phyloP scores from a whole-genome alignment of 2,113 vertebrate species.

The Upupa epops region DNA sequence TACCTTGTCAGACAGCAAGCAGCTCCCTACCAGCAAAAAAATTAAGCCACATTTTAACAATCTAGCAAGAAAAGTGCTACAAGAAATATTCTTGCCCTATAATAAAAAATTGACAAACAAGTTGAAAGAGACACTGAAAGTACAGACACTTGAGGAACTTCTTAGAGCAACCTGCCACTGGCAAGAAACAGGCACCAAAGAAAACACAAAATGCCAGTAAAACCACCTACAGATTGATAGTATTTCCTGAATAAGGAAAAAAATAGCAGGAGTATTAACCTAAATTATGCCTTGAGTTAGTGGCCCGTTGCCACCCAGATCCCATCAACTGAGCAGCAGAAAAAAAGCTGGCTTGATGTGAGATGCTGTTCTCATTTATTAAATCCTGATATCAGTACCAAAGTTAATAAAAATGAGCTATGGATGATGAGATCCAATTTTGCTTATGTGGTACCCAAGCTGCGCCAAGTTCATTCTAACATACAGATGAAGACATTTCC shows the following conservation, averaged over 20 bases:
- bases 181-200: neutral
- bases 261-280: neutral
- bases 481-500: neutral
- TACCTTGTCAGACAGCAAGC: neutral
- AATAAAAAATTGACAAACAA: neutral
- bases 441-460: neutral
- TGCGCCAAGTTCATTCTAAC: neutral
- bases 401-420: conserved; percentile 44
- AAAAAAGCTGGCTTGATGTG: neutral
- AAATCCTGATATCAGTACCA: neutral
- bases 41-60: neutral
- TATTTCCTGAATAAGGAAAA: neutral
- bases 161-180: neutral
- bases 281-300: neutral
- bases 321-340: neutral
- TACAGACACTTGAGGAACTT: neutral
- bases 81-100: neutral
- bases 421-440: conserved; percentile 21
- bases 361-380: neutral
- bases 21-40: neutral
- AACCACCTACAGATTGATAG: neutral
- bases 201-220: conserved; percentile 8
- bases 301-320: neutral
- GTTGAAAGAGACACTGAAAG: neutral
- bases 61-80: neutral